Conservation (phyloP, 2,888 invertebrate species). For the Scaptomyza caliginosa region DNA sequence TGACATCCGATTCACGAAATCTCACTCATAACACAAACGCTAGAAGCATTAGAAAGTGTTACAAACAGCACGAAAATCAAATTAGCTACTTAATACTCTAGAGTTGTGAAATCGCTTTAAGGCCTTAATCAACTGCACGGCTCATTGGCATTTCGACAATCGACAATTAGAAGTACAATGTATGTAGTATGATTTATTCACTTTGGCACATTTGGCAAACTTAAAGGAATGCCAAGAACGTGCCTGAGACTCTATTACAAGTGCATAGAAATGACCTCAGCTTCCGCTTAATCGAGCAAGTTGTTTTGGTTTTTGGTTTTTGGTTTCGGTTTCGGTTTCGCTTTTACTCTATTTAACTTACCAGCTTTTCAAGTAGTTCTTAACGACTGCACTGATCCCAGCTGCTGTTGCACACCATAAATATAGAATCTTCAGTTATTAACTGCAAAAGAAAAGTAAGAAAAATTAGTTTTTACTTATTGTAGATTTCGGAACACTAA, state of each 20-base stretch:
- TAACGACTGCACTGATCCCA: slow-evolving; percentile 8
- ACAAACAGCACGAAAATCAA: slow-evolving; percentile 55
- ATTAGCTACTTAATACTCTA: slow-evolving; percentile 23
- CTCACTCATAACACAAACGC: slow-evolving; percentile 41
- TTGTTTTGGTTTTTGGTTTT: slow-evolving; percentile 4
- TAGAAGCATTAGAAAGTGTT: slow-evolving; percentile 68
- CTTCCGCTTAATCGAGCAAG: slow-evolving; percentile 36
- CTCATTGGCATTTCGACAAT: slow-evolving; percentile 1
- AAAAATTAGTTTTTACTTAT: background rate
- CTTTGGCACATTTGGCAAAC: background rate
- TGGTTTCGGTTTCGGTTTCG: slow-evolving; percentile 4
- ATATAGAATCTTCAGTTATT: background rate
- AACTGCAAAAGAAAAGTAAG: background rate
- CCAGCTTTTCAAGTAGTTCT: slow-evolving; percentile 12
- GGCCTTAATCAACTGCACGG: slow-evolving; percentile 6
- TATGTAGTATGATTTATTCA: slow-evolving; percentile 3
- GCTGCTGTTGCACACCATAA: slow-evolving; percentile 2
- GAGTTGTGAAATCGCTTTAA: slow-evolving; percentile 15
- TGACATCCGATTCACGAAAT: slow-evolving; percentile 53
- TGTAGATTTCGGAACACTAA: too few relatives aligned
- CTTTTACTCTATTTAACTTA: slow-evolving; percentile 10
- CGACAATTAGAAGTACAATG: background rate
- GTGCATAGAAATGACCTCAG: slow-evolving; percentile 32
- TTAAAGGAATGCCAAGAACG: slow-evolving; percentile 38
- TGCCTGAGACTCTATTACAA: slow-evolving; percentile 24